Base-by-base conservation (phyloP, 1,140 invertebrate genomes). In the Pogonus chalceus region DNA sequence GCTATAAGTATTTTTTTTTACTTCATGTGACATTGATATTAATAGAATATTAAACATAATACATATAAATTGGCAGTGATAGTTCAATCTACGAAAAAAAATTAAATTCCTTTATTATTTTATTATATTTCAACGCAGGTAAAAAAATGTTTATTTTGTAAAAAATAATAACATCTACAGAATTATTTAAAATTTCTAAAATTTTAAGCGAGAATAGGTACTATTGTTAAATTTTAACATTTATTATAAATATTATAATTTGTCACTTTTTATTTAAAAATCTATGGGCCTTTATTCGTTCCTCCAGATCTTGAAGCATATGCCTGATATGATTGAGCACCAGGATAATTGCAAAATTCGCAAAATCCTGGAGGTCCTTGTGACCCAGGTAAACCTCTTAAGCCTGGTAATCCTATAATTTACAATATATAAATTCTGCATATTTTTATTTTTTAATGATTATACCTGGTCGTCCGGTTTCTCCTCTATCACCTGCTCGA, bases 301-400 rank as follows among this genome's bases (percentile, higher is more conserved):
- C 73, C 69, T 51, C 64, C 62, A 54, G 65, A 26, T 49, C 67
- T 58, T 50, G 64, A 51, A 51, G 62, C 60, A 60, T 64, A 67
- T 35, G 60, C 59, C 50, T 62, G 65, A 58, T 74, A 73, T 20
- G 62, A 58, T 52, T 69, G 64, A 12, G 64, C 56, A 49, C 56
- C 54, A 52, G 63, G 55, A 57, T 66, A 63, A 51, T 74, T 74
- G 60, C 79, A 80, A 57, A 74, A 78, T 62, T 82, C 81, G 60
- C 82, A 84, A 58, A 72, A 77, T 22, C 82, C 82, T 14, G 81
- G 78, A 24, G 75, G 64, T 49, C 79, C 80, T 60, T 73, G 76
- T 12, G 70, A 59, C 37, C 80, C 80, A 43, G 76, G 69, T 52
- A 71, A 49, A 23, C 80, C 80, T 51, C 66, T 62, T 21, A 65